These are phyloP conservation scores for Heterohyrax brucei DNA, from an alignment of 2,797 vertebrate species.

Conservation along the genomic window DNA sequence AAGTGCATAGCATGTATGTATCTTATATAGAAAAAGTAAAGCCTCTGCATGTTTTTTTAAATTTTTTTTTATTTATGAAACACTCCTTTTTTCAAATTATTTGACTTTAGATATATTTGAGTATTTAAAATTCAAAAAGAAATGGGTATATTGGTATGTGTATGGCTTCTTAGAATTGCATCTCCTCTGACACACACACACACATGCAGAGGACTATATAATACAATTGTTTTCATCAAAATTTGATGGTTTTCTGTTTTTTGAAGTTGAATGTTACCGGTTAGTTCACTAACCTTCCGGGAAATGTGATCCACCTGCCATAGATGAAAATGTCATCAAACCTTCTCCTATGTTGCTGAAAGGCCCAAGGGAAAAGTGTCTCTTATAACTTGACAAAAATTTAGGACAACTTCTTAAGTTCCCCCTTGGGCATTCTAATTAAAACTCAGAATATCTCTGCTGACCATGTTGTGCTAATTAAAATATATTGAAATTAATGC, in stretches of 20 bases:
- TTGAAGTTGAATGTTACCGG: constrained; percentile 50
- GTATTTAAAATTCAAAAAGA: constrained; percentile 53
- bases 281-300: constrained; percentile 44
- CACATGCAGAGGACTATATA: neutral
- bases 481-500: constrained; percentile 38
- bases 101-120: neutral
- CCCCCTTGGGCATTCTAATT: neutral
- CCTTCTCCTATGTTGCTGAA: neutral
- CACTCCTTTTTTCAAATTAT: neutral
- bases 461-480: constrained; percentile 52
- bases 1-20: neutral
- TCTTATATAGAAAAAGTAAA: neutral
- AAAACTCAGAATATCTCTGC: constrained; percentile 46
- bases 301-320: constrained; percentile 27
- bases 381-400: constrained; percentile 51
- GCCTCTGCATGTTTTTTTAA: neutral
- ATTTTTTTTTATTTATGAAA: constrained; percentile 17
- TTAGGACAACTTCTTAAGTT: neutral
- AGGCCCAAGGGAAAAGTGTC: neutral
- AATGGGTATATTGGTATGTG: neutral
- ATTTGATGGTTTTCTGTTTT: constrained; percentile 59
- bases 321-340: constrained; percentile 37
- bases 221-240: constrained; percentile 6
- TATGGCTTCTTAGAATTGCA: neutral
- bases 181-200: neutral